Evolutionary conservation across 2,113 vertebrate species (phyloP), one percentile per base, ranked within the genome.

Genomic region (Notarius quadriscutis): DNA sequence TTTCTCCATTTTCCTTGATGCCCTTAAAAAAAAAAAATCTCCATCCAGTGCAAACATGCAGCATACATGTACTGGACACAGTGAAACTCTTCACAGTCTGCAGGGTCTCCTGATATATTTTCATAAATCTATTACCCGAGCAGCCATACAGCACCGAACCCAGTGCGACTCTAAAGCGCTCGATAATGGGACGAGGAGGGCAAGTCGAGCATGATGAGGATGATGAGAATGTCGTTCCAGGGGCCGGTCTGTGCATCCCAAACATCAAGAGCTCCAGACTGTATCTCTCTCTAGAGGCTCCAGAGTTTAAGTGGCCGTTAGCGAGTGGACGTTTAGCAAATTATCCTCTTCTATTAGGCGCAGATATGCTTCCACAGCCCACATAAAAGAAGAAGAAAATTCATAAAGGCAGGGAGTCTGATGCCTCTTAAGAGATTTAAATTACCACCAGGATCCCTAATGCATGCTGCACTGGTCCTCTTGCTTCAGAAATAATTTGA

Each of bases 51-150:
- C 55, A 27, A 75, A 81, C 57, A 74, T 27, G 4, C 22, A 10
- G 11, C 27, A 55, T 27, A 27, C 6, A 4, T 41, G 41, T 41
- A 55, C 18, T 14, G 30, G 41, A 77, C 67, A 69, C 7, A 9
- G 30, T 17, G 12, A 8, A 55, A 55, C n/a, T 55, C 75, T 79
- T 82, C 77, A 30, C 78, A 69, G 55, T 87, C 88, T 57, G 27
- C 53, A 18, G 81, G 69, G 78, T 88, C 58, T 63, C 58, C 20
- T 83, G 58, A 12, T 90, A 94, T 92, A 92, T 92, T 93, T 92
- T 92, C 91, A 94, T 93, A 92, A 91, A 93, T 94, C 93, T 91
- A 88, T 92, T 93, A 93, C 86, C 85, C 85, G 71, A 91, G 89
- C 87, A 7, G 7, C 67, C 18, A 77, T 71, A 88, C 41, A 74